These are phyloP conservation scores for Aphelenchoides fujianensis DNA, from an alignment of 1,140 invertebrate species.

Conservation along the genomic window DNA sequence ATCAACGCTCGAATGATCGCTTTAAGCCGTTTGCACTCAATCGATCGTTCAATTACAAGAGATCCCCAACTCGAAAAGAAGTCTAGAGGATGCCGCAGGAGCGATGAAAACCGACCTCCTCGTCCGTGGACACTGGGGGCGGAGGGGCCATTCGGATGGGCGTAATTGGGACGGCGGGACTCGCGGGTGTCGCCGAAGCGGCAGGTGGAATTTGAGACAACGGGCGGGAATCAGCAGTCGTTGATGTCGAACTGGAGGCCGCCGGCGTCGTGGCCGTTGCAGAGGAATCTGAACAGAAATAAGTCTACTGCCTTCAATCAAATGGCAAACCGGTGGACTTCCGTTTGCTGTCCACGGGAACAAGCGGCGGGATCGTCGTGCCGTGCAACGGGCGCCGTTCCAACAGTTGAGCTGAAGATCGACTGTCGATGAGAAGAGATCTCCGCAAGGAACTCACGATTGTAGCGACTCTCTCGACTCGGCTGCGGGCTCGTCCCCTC, in stretches of 20 bases:
- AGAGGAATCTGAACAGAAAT: constrained; percentile 26
- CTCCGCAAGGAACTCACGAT: constrained; percentile 29
- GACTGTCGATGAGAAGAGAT: neutral
- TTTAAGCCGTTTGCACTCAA: too few species aligned
- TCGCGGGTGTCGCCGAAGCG: constrained; percentile 4
- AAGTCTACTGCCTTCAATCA: constrained; percentile 4
- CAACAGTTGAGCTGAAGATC: constrained; percentile 34
- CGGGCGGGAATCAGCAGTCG: constrained; percentile 9
- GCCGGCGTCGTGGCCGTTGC: neutral
- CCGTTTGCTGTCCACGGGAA: constrained; percentile 24
- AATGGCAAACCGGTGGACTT: neutral
- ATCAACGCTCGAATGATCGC: too few species aligned
- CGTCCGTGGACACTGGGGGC: constrained; percentile 27
- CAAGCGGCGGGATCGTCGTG: constrained; percentile 38
- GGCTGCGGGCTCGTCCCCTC: constrained; percentile 35
- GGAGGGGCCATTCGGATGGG: constrained; percentile 49
- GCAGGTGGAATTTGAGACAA: constrained; percentile 16
- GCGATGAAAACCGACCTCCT: neutral
- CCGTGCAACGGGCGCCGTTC: constrained; percentile 44
- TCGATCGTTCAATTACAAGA: too few species aligned
- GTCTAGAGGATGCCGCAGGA: neutral
- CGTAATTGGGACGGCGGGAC: constrained; percentile 20
- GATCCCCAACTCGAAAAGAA: too few species aligned
- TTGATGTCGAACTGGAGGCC: too few species aligned
- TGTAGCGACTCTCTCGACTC: constrained; percentile 26